Conservation (phyloP, 2,888 invertebrate species). For the Drosophila flavopinicola region DNA sequence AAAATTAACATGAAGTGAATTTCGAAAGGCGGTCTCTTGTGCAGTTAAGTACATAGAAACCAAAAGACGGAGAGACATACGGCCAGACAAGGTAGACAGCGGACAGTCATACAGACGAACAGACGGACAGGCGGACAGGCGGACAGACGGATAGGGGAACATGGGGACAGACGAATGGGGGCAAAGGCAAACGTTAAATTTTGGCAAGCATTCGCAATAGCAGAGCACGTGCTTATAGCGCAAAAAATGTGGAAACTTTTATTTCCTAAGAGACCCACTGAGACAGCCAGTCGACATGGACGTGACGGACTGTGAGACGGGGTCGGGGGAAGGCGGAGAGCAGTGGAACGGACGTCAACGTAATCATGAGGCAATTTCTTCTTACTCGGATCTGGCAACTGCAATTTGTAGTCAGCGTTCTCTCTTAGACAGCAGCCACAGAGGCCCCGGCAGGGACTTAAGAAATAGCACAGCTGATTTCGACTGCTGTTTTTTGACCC, state of each 20-base stretch:
- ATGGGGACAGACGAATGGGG: constrained; percentile 3
- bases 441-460: constrained; percentile 34
- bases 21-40: constrained; percentile 58
- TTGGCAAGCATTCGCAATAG: constrained; percentile 66
- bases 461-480: constrained; percentile 59
- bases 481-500: constrained; percentile 63
- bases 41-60: constrained; percentile 54
- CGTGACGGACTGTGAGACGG: constrained; percentile 53
- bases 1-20: constrained; percentile 76
- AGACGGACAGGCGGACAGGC: neutral
- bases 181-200: constrained; percentile 52
- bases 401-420: constrained; percentile 66
- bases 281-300: constrained; percentile 70
- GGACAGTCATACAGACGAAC: neutral
- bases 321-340: neutral
- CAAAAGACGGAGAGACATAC: constrained; percentile 20
- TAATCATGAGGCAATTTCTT: constrained; percentile 76
- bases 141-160: neutral
- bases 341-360: constrained; percentile 48
- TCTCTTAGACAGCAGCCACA: constrained; percentile 25
- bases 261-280: constrained; percentile 71
- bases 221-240: constrained; percentile 70
- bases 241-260: constrained; percentile 70
- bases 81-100: neutral
- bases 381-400: constrained; percentile 55